Evolutionary conservation across 1,140 invertebrate genomes (phyloP), one percentile per base, ranked within the genome.

Genomic region (Glomeris maerens): DNA sequence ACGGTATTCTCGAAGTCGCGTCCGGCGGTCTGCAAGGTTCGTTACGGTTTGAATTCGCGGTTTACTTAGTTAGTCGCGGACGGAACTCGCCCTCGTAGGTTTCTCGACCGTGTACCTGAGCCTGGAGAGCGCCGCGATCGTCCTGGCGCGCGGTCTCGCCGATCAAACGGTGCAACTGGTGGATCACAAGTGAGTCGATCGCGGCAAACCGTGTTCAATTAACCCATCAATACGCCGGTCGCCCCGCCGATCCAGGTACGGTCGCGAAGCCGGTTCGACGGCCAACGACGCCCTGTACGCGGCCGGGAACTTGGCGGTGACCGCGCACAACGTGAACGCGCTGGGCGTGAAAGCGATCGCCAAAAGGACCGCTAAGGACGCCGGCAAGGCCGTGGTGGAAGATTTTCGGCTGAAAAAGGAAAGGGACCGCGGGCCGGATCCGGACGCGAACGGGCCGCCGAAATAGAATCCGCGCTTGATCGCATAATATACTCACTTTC

Each of bases 81-180:
- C 7, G 48, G 21, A 25, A 20, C 1, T 31, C 45, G 2, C 47
- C 14, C 26, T 50, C 53, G 14, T 52, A 68, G 68, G 80, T 2
- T 78, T 83, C 59, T 71, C 69, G 3, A 80, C 78, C 7, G 69
- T 84, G 4, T 81, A 80, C 55, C 63, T 72, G 57, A 71, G 78
- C 45, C 55, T 84, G n/a, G 80, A 83, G 58, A 63, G 68, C 48
- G 78, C 80, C 10, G 79, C 78, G 4, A 69, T 66, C 45, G 74
- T 77, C 31, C 62, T 84, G 42, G 80, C 76, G 4, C 68, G 56
- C 40, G 78, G 70, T 60, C 56, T 84, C 7, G 74, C 78, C 21
- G 65, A 79, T 50, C 81, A 83, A 61, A 83, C 79, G 2, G 80
- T 83, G 1, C 72, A 75, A 54, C 72, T 81, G 40, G 77, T 83